Percentiles rank a stretch among this genome's conserved stretches.
These are phyloP conservation scores for Drosophila guanche DNA, from an alignment of 1,140 invertebrate species.

Conservation along the genomic window DNA sequence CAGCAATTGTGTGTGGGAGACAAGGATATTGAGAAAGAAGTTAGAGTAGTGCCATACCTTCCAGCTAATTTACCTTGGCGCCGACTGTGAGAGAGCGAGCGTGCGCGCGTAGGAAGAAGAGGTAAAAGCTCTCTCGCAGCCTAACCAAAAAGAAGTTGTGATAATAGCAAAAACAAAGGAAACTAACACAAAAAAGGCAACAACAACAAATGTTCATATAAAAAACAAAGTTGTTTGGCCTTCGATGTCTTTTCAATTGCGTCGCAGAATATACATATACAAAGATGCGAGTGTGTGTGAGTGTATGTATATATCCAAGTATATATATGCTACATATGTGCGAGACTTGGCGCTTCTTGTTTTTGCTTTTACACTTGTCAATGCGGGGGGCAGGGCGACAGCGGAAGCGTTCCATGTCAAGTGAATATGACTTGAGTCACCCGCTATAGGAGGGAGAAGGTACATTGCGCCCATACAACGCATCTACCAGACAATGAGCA, in stretches of 20 bases:
- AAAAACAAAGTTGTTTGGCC: conserved; percentile 78
- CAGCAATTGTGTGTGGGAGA: no score
- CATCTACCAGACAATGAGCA: no score
- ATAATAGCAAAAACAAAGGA: conserved; percentile 66
- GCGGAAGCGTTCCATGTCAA: conserved; percentile 14
- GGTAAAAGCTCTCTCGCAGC: conserved; percentile 18
- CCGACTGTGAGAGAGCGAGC: neutral
- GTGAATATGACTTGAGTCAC: conserved; percentile 31
- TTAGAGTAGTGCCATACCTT: no score
- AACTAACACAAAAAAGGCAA: conserved; percentile 49
- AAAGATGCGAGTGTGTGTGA: conserved; percentile 2
- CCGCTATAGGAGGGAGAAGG: conserved; percentile 2
- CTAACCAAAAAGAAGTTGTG: conserved; percentile 53
- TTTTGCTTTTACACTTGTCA: conserved; percentile 50
- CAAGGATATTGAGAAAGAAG: no score
- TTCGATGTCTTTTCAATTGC: conserved; percentile 81
- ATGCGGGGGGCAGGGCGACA: neutral
- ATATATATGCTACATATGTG: conserved; percentile 23
- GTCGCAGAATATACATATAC: conserved; percentile 72
- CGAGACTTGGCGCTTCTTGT: conserved; percentile 52
- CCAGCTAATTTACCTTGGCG: no score
- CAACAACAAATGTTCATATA: conserved; percentile 41
- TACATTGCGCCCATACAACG: no score
- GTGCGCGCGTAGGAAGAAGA: conserved; percentile 27
- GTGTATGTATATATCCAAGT: conserved; percentile 3